Evolutionary conservation across 2,888 invertebrate species (phyloP), one percentile per base, ranked within the genome.

Genomic region (Heliconius cydno): DNA sequence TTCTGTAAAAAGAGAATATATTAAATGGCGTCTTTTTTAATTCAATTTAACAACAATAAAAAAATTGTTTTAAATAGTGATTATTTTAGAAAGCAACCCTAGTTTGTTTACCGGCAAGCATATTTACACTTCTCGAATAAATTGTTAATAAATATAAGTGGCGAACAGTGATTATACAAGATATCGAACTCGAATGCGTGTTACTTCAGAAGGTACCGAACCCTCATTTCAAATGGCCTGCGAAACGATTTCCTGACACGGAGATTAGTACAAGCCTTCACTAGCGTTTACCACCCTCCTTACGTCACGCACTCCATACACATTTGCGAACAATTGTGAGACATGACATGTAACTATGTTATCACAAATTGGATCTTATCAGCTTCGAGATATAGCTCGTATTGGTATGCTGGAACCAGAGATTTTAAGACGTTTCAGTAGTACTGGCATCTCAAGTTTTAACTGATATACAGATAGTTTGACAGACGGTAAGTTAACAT

Each of bases 201-300:
- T 91, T 92, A 90, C 90, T 88, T 89, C 90, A 90, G 89, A n/a
- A 60, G n/a, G 60, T 87, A 88, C 84, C 84, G 86, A 91, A 90
- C 92, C 93, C 94, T 89, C 92, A 89, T 91, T 94, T 92, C 92
- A 93, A 94, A 94, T 95, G 95, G 93, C 89, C 94, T 94, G 94
- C 94, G 92, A 94, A 95, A 94, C 95, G 94, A 94, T 94, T 94
- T 93, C 94, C 94, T 95, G 95, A 95, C 95, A 94, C 92, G 95
- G 95, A 93, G 95, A 94, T 95, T 95, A 95, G 95, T 93, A 95
- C 95, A 94, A 94, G 93, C 92, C 93, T 93, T 94, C 95, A 94
- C 95, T 92, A 89, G 88, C 90, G 90, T 89, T 92, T 91, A 90
- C 91, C 92, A 90, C 95, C 95, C 95, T 92, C 91, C 94, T 94